Base-by-base conservation (phyloP, 2,888 invertebrate species). In the Fragum whitleyi region DNA sequence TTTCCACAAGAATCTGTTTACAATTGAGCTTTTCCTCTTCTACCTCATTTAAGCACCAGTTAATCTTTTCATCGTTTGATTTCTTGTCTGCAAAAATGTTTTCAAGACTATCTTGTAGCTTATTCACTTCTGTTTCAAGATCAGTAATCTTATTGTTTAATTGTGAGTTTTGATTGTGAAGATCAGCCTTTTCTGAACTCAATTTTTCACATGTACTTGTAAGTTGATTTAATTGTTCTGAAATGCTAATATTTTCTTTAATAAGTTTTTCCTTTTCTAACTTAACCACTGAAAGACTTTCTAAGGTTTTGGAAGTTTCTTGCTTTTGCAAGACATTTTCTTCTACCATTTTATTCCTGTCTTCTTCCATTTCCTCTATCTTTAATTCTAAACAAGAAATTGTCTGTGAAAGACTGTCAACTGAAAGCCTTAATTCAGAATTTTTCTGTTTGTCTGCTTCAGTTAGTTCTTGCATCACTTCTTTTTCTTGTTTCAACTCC, bases 401-500 rank as follows among this genome's bases (percentile, higher is more conserved):
- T 36, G 70, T 21, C 23, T 55, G 55, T 32, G n/a, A 28, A 70
- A 28, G n/a, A 3, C 53, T 23, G 21, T 70, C 21, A n/a, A 9
- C 19, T n/a, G 70, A 69, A 47, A 23, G 74, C 62, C 65, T 16
- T 11, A 57, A 39, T 29, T 55, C 67, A 29, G 26, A 14, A 21
- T n/a, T 51, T 65, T 65, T 21, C 26, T 32, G 65, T 26, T 26
- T 28, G 2, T 72, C 67, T 26, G 42, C 7, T 42, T 73, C 47
- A 21, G 32, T 61, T 47, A 74, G 51, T 29, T 69, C 28, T n/a
- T 59, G 47, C 23, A 47, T 19, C 36, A 57, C 71, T 39, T 79
- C 74, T 51, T 79, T 81, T 28, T 86, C 81, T 32, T 74, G 47
- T 47, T 73, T 67, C n/a, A 53, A n/a, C 29, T 75, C 70, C 61